Conservation (phyloP, 1,140 invertebrate species). For the Pteromalus puparum region DNA sequence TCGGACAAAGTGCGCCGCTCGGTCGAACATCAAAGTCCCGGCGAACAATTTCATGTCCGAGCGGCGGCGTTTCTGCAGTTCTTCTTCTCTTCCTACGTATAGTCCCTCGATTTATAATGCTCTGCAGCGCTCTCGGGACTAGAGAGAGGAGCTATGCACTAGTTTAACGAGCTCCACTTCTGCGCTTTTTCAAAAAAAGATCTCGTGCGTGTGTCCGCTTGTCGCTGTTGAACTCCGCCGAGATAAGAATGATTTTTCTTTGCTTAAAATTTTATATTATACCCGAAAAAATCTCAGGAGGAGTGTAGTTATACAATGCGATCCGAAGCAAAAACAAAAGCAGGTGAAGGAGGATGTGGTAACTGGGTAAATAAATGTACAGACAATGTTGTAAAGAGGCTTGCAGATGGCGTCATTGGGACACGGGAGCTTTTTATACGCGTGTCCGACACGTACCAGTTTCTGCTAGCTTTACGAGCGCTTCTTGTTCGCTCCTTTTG, state of each 20-base stretch:
- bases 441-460: constrained; percentile 58
- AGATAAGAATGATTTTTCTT: no score
- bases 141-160: not conserved
- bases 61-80: not conserved
- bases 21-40: constrained; percentile 42
- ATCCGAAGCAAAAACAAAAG: not conserved
- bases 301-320: not conserved
- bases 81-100: constrained; percentile 15
- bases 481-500: constrained; percentile 53
- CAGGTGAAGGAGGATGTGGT: constrained; percentile 10
- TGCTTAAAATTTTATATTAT: no score
- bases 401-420: constrained; percentile 60
- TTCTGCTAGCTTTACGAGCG: constrained; percentile 62
- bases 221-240: not conserved
- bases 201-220: not conserved
- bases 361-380: constrained; percentile 46
- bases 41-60: constrained; percentile 40
- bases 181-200: not conserved
- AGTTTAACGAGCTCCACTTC: constrained; percentile 10
- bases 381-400: constrained; percentile 59
- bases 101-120: constrained; percentile 32
- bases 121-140: no score
- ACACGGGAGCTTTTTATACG: constrained; percentile 56
- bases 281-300: not conserved
- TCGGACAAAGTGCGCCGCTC: constrained; percentile 42